Evolutionary conservation across 2,888 invertebrate species (phyloP).

Genomic region (Asteroscopus sphinx): DNA sequence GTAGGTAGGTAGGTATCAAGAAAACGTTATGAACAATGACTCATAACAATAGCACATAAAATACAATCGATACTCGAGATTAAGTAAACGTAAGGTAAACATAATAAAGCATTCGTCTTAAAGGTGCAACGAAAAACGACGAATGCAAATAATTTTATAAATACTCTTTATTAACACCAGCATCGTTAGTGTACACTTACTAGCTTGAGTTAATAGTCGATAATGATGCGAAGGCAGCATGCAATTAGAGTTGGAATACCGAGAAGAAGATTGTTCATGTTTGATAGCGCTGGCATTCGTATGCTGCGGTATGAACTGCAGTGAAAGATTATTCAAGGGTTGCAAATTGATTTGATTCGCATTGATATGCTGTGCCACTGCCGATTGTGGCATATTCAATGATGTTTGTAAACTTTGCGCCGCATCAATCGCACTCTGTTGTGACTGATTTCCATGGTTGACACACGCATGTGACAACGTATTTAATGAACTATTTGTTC

Average conservation of each 20-base stretch:
- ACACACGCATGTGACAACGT: conserved; percentile 75
- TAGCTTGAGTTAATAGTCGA: conserved; percentile 78
- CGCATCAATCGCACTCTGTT: conserved; percentile 74
- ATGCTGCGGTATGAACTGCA: conserved; percentile 75
- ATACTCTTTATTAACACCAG: conserved; percentile 4
- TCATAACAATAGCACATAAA: conserved; percentile 32
- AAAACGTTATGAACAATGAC: conserved; percentile 13
- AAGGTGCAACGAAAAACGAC: conserved; percentile 18
- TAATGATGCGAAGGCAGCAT: conserved; percentile 80
- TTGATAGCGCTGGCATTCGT: conserved; percentile 69
- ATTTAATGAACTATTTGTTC: conserved; percentile 77
- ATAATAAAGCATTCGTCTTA: conserved; percentile 13
- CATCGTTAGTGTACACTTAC: conserved; percentile 71
- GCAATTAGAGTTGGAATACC: conserved; percentile 77
- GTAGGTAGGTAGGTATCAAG: conserved; percentile 1
- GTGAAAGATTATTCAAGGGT: conserved; percentile 73
- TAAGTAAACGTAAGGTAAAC: too few relatives aligned
- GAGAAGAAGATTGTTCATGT: conserved; percentile 75
- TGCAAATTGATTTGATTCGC: conserved; percentile 77
- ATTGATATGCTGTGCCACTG: conserved; percentile 70
- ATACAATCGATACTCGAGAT: conserved; percentile 25
- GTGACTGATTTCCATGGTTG: conserved; percentile 76
- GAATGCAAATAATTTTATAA: conserved; percentile 10
- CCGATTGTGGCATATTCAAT: conserved; percentile 76
- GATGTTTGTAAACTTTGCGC: conserved; percentile 79